phyloP scores from a whole-genome alignment of 2,888 invertebrate species.

The Petrolisthes cinctipes region DNA sequence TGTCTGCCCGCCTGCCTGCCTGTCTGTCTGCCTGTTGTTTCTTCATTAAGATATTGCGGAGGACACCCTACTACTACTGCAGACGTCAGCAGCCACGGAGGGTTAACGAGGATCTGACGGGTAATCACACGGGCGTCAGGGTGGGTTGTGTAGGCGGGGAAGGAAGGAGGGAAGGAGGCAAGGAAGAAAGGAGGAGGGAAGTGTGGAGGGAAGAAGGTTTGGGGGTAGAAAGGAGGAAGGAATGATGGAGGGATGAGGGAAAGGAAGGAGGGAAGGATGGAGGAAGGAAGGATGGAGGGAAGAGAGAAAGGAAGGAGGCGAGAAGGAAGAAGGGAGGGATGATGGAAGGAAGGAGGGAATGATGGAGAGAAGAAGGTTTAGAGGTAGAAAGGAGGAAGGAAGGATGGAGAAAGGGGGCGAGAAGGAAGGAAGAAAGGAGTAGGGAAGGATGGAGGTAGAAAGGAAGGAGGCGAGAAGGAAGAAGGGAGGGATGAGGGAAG shows the following conservation, averaged over 20 bases:
- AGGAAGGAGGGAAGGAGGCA: neutral
- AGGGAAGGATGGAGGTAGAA: neutral
- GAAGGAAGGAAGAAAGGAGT: neutral
- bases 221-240: neutral
- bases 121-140: neutral
- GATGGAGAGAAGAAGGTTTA: neutral
- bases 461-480: neutral
- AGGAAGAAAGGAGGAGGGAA: neutral
- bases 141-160: neutral
- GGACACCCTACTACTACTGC: no score
- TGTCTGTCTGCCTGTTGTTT: no score
- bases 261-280: neutral
- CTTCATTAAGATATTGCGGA: no score
- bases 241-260: neutral
- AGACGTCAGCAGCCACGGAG: no score
- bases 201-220: neutral
- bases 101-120: no score
- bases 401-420: neutral
- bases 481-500: neutral
- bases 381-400: no score
- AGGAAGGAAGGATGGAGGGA: neutral
- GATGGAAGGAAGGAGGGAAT: neutral
- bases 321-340: neutral
- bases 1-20: no score
- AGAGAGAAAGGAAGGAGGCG: neutral